Conservation (phyloP, 2,797 vertebrate species). For the Lithobates pipiens region DNA sequence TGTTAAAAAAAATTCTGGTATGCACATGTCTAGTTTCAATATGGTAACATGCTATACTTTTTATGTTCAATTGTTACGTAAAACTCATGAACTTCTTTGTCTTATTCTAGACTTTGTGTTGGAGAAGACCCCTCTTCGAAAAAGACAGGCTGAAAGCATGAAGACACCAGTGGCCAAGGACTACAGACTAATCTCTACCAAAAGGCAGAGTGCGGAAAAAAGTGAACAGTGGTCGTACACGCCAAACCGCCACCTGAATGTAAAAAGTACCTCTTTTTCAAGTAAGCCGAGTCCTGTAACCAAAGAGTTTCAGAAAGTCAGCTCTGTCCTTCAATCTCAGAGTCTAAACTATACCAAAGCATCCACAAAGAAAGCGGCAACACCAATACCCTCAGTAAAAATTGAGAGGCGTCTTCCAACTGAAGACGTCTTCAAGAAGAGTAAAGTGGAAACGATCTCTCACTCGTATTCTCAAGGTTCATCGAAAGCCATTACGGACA, state of each 20-base stretch:
- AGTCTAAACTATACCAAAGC: conserved; percentile 42
- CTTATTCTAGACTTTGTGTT: conserved; percentile 65
- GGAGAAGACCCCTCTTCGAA: conserved; percentile 51
- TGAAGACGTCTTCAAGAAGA: conserved; percentile 6
- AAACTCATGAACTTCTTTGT: conserved; percentile 18
- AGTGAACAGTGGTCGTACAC: background rate
- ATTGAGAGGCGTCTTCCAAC: background rate
- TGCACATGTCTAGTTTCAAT: too few species aligned
- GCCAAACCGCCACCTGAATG: conserved; percentile 14
- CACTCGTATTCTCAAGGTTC: conserved; percentile 52
- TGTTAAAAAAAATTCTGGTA: too few species aligned
- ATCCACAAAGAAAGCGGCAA: background rate
- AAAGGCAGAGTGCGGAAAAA: conserved; percentile 33
- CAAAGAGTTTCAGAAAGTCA: conserved; percentile 63
- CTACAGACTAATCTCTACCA: conserved; percentile 17
- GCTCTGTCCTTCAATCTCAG: conserved; percentile 59
- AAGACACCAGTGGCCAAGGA: conserved; percentile 47
- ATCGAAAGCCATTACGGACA: background rate
- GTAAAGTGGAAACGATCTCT: conserved; percentile 12
- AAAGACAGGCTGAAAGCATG: conserved; percentile 2
- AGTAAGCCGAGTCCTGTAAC: conserved; percentile 53
- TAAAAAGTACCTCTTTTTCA: conserved; percentile 49
- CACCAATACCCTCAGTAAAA: background rate
- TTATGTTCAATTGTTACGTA: background rate
- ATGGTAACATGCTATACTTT: background rate